A percentile compares a stretch with the other conserved stretches of the same genome.
Evolutionary conservation across 2,113 vertebrate genomes (phyloP).

Genomic region (Chelonoidis abingdonii): DNA sequence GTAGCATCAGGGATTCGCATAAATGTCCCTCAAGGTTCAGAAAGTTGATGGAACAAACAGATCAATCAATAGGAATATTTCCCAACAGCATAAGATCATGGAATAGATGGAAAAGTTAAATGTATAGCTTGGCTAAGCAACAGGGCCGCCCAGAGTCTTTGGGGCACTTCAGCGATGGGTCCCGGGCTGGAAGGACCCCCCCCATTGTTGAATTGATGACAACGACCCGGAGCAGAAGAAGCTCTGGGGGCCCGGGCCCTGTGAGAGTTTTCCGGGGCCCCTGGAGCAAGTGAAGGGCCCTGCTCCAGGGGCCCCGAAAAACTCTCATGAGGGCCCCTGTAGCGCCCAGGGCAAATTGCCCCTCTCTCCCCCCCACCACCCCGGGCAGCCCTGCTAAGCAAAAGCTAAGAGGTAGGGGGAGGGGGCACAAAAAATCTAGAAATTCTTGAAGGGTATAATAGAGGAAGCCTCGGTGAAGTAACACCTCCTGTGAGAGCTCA

Average conservation of each 20-base stretch:
- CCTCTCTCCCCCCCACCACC: too few relatives aligned
- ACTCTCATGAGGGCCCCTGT: too few relatives aligned
- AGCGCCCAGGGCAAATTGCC: too few relatives aligned
- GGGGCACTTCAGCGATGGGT: too few relatives aligned
- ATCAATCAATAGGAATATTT: neutral
- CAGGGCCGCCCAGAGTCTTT: too few relatives aligned
- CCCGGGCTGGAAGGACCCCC: too few relatives aligned
- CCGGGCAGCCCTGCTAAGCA: neutral
- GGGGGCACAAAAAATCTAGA: accelerated
- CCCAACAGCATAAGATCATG: neutral
- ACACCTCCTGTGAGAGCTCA: neutral
- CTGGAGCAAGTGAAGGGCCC: too few relatives aligned
- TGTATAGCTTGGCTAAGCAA: neutral
- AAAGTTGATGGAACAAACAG: neutral
- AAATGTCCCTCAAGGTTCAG: neutral
- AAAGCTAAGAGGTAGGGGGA: neutral
- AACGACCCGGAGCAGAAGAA: too few relatives aligned
- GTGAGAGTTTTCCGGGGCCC: too few relatives aligned
- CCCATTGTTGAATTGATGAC: too few relatives aligned
- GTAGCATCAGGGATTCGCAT: neutral
- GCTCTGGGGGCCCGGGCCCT: too few relatives aligned
- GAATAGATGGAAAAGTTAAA: neutral
- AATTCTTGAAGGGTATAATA: accelerated
- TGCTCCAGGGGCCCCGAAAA: too few relatives aligned
- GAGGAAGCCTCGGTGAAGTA: neutral